Percentiles rank a stretch among this genome's conserved stretches.
phyloP scores from a whole-genome alignment of 1,140 invertebrate species.

The Linepithema humile region DNA sequence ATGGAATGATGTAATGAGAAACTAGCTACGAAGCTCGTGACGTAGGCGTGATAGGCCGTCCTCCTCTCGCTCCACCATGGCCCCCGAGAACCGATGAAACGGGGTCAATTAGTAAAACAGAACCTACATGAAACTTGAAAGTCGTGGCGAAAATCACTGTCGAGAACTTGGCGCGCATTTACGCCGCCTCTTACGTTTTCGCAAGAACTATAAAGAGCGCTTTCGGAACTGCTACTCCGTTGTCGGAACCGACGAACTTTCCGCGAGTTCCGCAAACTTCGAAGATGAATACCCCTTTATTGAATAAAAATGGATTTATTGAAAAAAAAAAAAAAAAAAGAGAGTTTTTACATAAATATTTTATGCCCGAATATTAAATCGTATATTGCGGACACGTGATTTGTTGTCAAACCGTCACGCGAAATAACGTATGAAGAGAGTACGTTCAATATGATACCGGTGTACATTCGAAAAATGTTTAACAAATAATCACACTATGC shows the following conservation, averaged over 20 bases:
- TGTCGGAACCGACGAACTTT: not conserved
- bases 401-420: not conserved
- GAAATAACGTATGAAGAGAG: not conserved
- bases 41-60: slow-evolving; percentile 10
- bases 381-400: not conserved
- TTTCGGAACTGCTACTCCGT: not conserved
- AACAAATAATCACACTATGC: not conserved
- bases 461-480: not conserved
- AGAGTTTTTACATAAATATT: not conserved
- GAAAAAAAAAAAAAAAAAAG: not conserved
- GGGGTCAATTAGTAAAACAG: slow-evolving; percentile 64
- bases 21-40: slow-evolving; percentile 55
- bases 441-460: not conserved
- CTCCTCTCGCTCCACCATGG: not conserved
- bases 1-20: slow-evolving; percentile 56
- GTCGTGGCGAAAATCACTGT: slow-evolving; percentile 37
- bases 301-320: not conserved
- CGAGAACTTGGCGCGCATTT: not conserved
- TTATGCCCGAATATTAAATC: not conserved
- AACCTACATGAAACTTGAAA: slow-evolving; percentile 43
- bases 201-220: not conserved
- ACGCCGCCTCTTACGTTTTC: slow-evolving; percentile 23
- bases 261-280: not conserved
- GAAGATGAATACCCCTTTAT: not conserved
- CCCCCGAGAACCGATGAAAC: slow-evolving; percentile 42